Base-by-base conservation (phyloP, 2,888 invertebrate genomes). In the Nycteola revayana region DNA sequence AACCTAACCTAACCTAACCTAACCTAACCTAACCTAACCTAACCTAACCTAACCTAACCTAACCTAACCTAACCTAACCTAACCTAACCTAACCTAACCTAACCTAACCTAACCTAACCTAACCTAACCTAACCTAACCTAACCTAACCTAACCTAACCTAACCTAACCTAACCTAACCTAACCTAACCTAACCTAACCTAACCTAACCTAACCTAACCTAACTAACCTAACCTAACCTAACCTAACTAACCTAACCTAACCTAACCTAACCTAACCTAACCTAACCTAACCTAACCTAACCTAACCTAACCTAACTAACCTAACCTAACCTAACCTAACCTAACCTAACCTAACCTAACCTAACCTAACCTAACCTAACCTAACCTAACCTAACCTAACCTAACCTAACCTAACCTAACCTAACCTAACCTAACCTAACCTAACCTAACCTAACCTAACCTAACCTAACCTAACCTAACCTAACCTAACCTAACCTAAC, bases 361-460 rank as follows among this genome's bases (percentile, higher is more conserved):
- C 14, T 14, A 14, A 14, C 14, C 14, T 14, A 14, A 14, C 14
- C 14, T 14, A 14, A 14, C 14, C 14, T 14, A 14, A 14, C 14
- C 14, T 14, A 14, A 14, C 14, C 14, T 14, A 14, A 14, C 14
- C 14, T 14, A 14, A 47, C 44, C 47, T 47, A 41, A 43, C 47
- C 30, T 47, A 41, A 45, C 41, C 47, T 42, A 47, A 32, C 35
- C 35, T 29, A 36, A 32, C 38, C 35, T 36, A 42, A 36, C 47
- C 39, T 39, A 40, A 36, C 25, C 17, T 9, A 42, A 42, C 47
- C 40, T 42, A 42, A 42, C 45, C 42, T 42, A 40, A 42, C 42
- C 42, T 40, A 42, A 42, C 47, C 47, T 47, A 42, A 42, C 47
- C 42, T 42, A 40, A 42, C 42, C 47, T 42, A 42, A 42, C 47